These are phyloP conservation scores for Pipistrellus kuhlii DNA, from an alignment of 2,797 vertebrate genomes.

Conservation along the genomic window DNA sequence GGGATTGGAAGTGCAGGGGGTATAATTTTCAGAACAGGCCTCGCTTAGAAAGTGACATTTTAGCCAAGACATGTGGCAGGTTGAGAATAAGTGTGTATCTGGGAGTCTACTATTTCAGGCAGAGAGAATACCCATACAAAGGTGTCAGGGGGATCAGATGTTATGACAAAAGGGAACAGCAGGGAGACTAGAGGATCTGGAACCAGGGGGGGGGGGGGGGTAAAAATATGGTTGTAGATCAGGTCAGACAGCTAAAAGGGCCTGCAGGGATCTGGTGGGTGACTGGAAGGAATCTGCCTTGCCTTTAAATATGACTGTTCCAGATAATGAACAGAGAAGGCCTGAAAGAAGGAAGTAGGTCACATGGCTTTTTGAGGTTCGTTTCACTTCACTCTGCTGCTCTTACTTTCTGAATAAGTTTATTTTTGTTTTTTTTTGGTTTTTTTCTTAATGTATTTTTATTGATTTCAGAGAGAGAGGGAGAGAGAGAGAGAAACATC, in stretches of 20 bases:
- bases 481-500: too few relatives aligned
- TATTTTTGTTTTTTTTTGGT: too few relatives aligned
- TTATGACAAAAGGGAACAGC: neutral
- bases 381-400: neutral
- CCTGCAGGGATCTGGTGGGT: fast-evolving
- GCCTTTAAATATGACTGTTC: neutral
- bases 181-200: neutral
- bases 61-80: neutral
- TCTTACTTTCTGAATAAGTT: conserved; percentile 35
- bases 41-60: neutral
- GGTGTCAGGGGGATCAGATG: neutral
- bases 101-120: neutral
- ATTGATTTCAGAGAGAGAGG: too few relatives aligned
- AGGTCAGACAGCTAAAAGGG: neutral
- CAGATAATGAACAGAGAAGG: neutral
- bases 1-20: neutral
- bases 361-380: neutral
- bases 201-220: too few relatives aligned
- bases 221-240: neutral
- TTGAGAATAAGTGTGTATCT: neutral
- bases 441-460: too few relatives aligned
- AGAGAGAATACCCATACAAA: neutral
- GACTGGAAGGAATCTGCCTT: neutral
- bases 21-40: neutral
- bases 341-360: conserved; percentile 10